These are phyloP conservation scores for Clostera curtula DNA, from an alignment of 2,888 invertebrate genomes.

Conservation along the genomic window DNA sequence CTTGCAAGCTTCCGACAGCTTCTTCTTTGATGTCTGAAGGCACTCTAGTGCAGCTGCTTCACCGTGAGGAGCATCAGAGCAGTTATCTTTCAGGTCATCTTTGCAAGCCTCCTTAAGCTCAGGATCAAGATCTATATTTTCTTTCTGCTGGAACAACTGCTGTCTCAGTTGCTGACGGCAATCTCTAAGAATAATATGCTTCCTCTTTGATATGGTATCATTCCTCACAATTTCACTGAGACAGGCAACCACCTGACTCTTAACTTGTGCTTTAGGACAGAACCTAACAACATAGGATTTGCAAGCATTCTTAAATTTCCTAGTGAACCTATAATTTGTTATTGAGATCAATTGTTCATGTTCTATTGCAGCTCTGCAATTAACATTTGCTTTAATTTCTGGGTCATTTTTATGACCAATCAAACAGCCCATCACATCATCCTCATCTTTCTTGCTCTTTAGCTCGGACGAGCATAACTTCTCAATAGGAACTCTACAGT, in stretches of 20 bases:
- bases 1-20: slow-evolving; percentile 82
- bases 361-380: slow-evolving; percentile 95
- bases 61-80: slow-evolving; percentile 79
- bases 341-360: slow-evolving; percentile 96
- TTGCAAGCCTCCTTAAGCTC: slow-evolving; percentile 88
- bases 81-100: slow-evolving; percentile 83
- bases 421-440: slow-evolving; percentile 95
- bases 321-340: slow-evolving; percentile 94
- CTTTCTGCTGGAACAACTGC: slow-evolving; percentile 93
- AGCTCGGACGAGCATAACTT: slow-evolving; percentile 82
- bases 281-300: slow-evolving; percentile 84
- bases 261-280: slow-evolving; percentile 82
- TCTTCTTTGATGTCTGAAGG: slow-evolving; percentile 78
- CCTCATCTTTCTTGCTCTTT: slow-evolving; percentile 83
- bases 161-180: slow-evolving; percentile 94
- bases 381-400: slow-evolving; percentile 82
- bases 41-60: slow-evolving; percentile 87
- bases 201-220: slow-evolving; percentile 85
- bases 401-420: slow-evolving; percentile 93
- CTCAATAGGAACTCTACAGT: slow-evolving; percentile 87
- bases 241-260: slow-evolving; percentile 87
- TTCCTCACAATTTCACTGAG: slow-evolving; percentile 93
- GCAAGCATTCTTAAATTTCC: slow-evolving; percentile 96
- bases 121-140: slow-evolving; percentile 90
- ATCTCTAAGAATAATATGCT: slow-evolving; percentile 88